Evolutionary conservation across 1,140 invertebrate species (phyloP), one percentile per base, ranked within the genome.

Genomic region (Belonocnema kinseyi): DNA sequence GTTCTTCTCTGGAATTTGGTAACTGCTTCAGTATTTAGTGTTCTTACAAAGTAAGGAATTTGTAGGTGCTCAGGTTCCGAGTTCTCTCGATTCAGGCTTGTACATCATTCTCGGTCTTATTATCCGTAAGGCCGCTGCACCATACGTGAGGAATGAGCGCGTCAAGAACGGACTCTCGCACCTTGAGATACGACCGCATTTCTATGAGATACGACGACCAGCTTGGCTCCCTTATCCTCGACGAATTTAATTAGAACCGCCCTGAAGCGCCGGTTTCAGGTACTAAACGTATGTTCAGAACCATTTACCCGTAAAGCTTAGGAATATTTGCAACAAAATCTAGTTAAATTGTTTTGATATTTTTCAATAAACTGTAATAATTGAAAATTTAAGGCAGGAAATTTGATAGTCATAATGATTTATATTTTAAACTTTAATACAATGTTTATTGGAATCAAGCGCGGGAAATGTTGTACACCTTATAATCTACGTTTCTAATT

Each of bases 161-260:
- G 61, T 66, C 33, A 66, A 66, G 61, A 66, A 46, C 26, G 33
- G 10, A 66, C 61, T 16, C 33, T 66, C 61, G 26, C 61, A 66
- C 61, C 61, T 66, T 66, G 26, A 66, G 61, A 66, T 66, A 66
- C 61, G 61, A 14, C 61, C 61, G 61, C 61, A 66, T 66, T 66
- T 66, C 61, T 66, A 66, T 66, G 26, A 66, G 61, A 66, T 66
- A 66, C 61, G 21, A 33, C 61, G 21, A 40, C 61, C 61, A 40
- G 26, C 33, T 66, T 10, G 61, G 61, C 61, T 66, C 61, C 26
- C 61, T 66, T 66, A 72, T 74, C 75, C 78, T 51, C 71, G 71
- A 74, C 75, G 58, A 80, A 80, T 80, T 80, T 80, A 80, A 80
- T 80, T 80, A 80, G 75, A 80, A 74, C 70, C 73, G 52, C 73